Evolutionary conservation across 2,797 vertebrate species (phyloP), one percentile per base, ranked within the genome.

Genomic region (Pseudomugil gertrudae): DNA sequence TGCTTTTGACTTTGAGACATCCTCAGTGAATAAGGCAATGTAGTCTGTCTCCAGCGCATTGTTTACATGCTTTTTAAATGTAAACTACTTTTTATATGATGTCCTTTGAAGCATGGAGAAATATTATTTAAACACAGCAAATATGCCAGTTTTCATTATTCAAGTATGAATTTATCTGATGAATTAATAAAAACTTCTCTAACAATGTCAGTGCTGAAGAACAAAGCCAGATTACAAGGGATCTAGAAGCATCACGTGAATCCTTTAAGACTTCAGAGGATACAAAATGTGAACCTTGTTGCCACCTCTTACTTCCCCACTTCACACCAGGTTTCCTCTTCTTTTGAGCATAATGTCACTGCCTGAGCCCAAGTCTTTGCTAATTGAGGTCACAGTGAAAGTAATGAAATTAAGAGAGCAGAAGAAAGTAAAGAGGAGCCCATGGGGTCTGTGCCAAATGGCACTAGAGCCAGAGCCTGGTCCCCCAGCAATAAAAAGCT

Each of bases 371-470:
- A 30, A 76, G 77, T 88, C 79, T 84, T 83, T 86, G 69, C 91
- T 94, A 93, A 94, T 93, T 92, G 90, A 91, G 91, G 90, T 91
- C 91, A 90, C 72, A 91, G 87, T 23, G 48, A 92, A 90, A 85
- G 88, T 86, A 91, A 90, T 90, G 82, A 92, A 93, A 94, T 92
- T 92, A 93, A 89, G 81, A 83, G 84, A 87, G 85, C 82, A 86
- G 86, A 87, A 82, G 83, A 91, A 87, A 83, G 79, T 89, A 86
- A 84, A 88, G 66, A 63, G 68, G 59, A 84, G 83, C 87, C 87
- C 78, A 70, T 72, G 76, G 87, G 87, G 82, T 80, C 66, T 54
- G 30, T 79, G 83, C 76, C 87, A 86, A 79, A 87, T 89, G 83
- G 85, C 85, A 86, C 79, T 43, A 30, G 61, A 87, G 84, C 79